Evolutionary conservation across 2,888 invertebrate genomes (phyloP).

Genomic region (Steromphala cineraria): DNA sequence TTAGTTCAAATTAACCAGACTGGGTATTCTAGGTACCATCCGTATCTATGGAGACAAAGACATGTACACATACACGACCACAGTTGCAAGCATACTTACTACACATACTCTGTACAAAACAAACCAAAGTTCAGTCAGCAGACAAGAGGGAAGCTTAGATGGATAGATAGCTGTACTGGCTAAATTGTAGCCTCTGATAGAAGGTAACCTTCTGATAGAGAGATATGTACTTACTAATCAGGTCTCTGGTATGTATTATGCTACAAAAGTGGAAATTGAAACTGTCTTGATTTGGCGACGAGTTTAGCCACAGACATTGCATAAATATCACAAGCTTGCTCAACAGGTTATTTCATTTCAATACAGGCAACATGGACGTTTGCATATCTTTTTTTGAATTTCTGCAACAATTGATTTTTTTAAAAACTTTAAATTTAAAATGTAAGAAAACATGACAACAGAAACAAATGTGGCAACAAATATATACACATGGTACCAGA

Average conservation of each 20-base stretch:
- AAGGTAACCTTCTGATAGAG: too few species aligned
- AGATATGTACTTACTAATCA: not conserved
- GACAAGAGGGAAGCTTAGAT: too few species aligned
- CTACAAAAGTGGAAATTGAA: not conserved
- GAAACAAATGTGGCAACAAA: not conserved
- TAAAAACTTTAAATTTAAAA: not conserved
- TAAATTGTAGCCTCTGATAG: too few species aligned
- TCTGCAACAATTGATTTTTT: not conserved
- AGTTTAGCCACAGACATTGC: not conserved
- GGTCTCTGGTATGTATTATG: not conserved
- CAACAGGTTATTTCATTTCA: not conserved
- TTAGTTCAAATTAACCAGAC: not conserved
- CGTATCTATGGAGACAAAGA: not conserved
- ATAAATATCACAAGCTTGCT: constrained; percentile 10
- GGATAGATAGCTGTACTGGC: too few species aligned
- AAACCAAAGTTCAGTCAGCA: not conserved
- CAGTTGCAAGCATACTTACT: not conserved
- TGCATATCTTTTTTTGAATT: not conserved
- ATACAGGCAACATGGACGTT: not conserved
- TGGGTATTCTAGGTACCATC: not conserved
- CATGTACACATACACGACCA: not conserved
- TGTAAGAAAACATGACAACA: constrained; percentile 3
- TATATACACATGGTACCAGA: not conserved
- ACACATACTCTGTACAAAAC: not conserved
- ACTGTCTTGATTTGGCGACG: not conserved